Conservation (phyloP, 37 sponge, comb jelly and placozoan genomes). For the Hexactinellida sp. region DNA sequence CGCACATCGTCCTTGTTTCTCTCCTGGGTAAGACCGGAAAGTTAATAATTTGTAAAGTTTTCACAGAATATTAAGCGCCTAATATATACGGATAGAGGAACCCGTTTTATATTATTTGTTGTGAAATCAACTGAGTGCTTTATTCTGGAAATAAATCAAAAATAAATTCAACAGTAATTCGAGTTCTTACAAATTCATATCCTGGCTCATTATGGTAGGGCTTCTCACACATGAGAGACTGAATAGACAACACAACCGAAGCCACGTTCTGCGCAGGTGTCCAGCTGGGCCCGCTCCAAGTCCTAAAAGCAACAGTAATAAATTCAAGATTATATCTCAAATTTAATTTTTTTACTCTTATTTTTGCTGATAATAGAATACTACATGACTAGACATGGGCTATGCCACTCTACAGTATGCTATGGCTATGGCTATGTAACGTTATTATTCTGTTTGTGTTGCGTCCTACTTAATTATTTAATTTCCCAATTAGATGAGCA, state of each 20-base stretch:
- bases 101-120: too few species aligned
- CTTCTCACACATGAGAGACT: conserved; percentile 64
- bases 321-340: too few species aligned
- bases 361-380: too few species aligned
- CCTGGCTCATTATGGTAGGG: conserved; percentile 91
- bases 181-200: conserved; percentile 33
- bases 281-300: conserved; percentile 56
- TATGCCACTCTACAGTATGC: too few species aligned
- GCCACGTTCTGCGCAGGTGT: conserved; percentile 36
- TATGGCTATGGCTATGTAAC: too few species aligned
- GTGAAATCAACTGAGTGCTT: too few species aligned
- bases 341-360: too few species aligned
- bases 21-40: conserved; percentile 28
- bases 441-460: too few species aligned
- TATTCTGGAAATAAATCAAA: too few species aligned
- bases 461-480: background rate
- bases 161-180: too few species aligned
- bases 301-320: conserved; percentile 21
- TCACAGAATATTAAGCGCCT: background rate
- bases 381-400: too few species aligned
- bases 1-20: conserved; percentile 48
- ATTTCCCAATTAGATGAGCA: background rate
- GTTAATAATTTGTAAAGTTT: background rate
- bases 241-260: conserved; percentile 66
- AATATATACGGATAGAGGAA: too few species aligned